Base-by-base conservation (phyloP, 2,888 invertebrate genomes). In the Clanis bilineata region DNA sequence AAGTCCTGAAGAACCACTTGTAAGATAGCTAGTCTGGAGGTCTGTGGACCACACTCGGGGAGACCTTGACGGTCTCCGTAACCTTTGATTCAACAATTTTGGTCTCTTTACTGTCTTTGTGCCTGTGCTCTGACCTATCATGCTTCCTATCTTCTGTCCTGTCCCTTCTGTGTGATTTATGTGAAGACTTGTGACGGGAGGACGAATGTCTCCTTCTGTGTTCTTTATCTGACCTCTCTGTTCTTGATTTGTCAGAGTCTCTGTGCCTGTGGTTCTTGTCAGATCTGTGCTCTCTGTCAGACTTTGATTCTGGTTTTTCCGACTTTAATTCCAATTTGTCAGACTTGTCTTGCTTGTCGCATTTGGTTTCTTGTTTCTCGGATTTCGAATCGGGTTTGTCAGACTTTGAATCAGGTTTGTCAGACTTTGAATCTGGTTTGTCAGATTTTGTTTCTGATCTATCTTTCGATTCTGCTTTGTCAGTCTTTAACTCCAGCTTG, bases 171-270 rank as follows among this genome's bases (percentile, higher is more conserved):
- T 86, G 72, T 0, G 82, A 76, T 62, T 65, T 62, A 10, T 69
- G 78, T 5, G 83, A 77, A 0, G 87, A 89, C 62, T 84, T 87
- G 73, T 89, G 89, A 7, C 77, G 76, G 0, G 88, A 83, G 0
- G 85, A 82, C 0, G 90, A 89, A 43, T 88, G 88, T 15, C 86
- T 74, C 38, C 86, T 68, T 62, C 87, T 88, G 21, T 88, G 80
- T 18, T 88, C 88, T 47, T 68, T 74, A 18, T 75, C 73, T 0
- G 67, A 67, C 3, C 64, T 60, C 0, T 70, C 70, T 1, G 67
- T 69, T 57, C 76, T 66, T 54, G 77, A 72, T 38, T 76, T 77
- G 3, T 80, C 80, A 6, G 71, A 68, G 15, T 85, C 85, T 62
- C 79, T 83, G 58, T 86, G 83, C 64, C 81, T 85, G 64, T 85